phyloP scores from a whole-genome alignment of 1,140 invertebrate genomes.

The Tribolium madens region DNA sequence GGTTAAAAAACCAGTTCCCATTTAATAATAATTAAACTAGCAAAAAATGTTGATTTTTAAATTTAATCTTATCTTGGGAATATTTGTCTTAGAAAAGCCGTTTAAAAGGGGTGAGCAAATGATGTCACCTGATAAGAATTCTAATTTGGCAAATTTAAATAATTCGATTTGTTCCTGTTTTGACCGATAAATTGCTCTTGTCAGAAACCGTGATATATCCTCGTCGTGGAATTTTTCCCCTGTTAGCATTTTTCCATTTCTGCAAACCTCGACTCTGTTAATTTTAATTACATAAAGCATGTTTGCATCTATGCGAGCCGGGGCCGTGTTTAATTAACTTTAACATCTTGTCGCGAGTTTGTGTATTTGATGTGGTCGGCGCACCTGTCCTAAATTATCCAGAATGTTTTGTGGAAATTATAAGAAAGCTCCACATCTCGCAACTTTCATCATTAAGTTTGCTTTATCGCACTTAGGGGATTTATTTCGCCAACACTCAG shows the following conservation, averaged over 20 bases:
- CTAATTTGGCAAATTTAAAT: too few relatives aligned
- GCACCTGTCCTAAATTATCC: slow-evolving; percentile 30
- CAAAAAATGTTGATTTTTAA: too few relatives aligned
- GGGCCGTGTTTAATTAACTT: slow-evolving; percentile 23
- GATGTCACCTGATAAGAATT: too few relatives aligned
- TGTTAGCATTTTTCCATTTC: background rate
- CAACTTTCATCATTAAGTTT: slow-evolving; percentile 28
- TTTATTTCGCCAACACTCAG: background rate
- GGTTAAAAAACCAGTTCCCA: background rate
- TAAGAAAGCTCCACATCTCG: slow-evolving; percentile 23
- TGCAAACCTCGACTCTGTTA: background rate
- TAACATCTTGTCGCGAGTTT: slow-evolving; percentile 23
- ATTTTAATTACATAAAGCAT: slow-evolving; percentile 28
- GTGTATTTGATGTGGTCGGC: slow-evolving; percentile 23
- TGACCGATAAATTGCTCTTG: background rate
- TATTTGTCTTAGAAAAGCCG: too few relatives aligned
- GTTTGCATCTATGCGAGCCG: slow-evolving; percentile 4
- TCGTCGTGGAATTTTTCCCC: background rate
- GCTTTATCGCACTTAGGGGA: slow-evolving; percentile 25
- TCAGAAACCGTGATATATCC: background rate
- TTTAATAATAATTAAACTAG: too few relatives aligned
- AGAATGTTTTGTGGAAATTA: slow-evolving; percentile 30
- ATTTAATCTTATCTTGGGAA: too few relatives aligned
- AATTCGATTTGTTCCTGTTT: too few relatives aligned
- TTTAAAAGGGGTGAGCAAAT: too few relatives aligned